Base-by-base conservation (phyloP, 1,140 invertebrate species). In the Papilio polytes region DNA sequence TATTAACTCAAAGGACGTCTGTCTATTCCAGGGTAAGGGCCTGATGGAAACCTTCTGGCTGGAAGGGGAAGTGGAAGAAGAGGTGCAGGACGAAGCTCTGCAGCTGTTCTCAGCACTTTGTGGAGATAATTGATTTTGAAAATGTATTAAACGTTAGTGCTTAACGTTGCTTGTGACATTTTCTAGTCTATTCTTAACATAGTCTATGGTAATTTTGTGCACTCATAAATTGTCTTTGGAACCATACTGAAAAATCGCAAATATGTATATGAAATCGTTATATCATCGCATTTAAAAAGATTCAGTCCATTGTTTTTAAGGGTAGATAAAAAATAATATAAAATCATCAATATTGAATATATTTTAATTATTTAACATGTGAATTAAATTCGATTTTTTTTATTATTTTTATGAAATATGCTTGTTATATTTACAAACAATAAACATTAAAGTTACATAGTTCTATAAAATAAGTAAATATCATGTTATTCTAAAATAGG, bases 41-140 rank as follows among this genome's bases (percentile, higher is more conserved):
- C 96, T 97, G 87, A 98, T 98, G 97, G 96, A 97, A 91, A 98
- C 98, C 0, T 98, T 97, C 90, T 99, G 98, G 98, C 87, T 98
- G 31, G 95, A 96, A 31, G 96, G 95, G 4, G 96, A 96, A 85
- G 82, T 94, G 8, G 92, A 95, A 78, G 93, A 95, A 74, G 88
- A 94, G 31, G 89, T 89, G 22, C 92, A 92, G 78, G 88, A 94
- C 51, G 92, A 95, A 78, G 94, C 94, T 1, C 80, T 95, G 36
- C 90, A 93, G 59, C 80, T 95, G 22, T 91, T 95, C 73, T 92
- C 94, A 1, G 83, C 85, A 18, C 86, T 95, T 9, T 94, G 90
- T 78, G 94, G 92, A 66, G 91, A 94, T 3, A 80, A 91, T 70
- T 91, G 84, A 83, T 63, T 10, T 51, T 79, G 36, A 72, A 15